Percentiles rank a stretch among this genome's conserved stretches.
Conservation (phyloP, 2,797 vertebrate species). For the Allochrocebus solatus region DNA sequence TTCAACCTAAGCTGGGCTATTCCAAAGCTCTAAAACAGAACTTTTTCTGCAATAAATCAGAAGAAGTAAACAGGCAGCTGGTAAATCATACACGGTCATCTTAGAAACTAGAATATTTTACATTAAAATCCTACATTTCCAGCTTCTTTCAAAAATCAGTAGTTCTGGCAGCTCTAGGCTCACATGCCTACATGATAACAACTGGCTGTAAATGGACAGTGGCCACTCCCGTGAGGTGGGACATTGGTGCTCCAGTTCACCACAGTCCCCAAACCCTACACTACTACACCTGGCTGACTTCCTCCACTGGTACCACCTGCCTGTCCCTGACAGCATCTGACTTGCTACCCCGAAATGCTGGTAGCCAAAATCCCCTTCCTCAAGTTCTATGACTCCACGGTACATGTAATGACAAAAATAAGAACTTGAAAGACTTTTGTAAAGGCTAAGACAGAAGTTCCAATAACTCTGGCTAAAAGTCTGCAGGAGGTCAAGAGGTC, state of each 20-base stretch:
- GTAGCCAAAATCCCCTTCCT: background rate
- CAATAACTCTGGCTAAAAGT: background rate
- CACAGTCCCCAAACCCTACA: background rate
- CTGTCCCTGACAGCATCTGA: background rate
- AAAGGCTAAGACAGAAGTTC: background rate
- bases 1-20: background rate
- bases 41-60: background rate
- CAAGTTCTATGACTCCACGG: background rate
- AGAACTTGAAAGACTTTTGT: background rate
- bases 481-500: background rate
- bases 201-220: background rate
- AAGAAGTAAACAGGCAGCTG: background rate
- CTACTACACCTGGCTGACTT: background rate
- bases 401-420: background rate
- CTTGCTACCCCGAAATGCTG: background rate
- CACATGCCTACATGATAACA: background rate
- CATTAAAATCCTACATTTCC: background rate
- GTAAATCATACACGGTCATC: background rate
- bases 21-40: background rate
- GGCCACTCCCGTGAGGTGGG: background rate
- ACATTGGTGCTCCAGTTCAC: background rate
- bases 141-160: background rate
- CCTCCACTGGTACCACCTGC: background rate
- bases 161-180: background rate
- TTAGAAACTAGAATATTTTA: background rate